Base-by-base conservation (phyloP, 2,888 invertebrate genomes). In the Agrochola macilenta region DNA sequence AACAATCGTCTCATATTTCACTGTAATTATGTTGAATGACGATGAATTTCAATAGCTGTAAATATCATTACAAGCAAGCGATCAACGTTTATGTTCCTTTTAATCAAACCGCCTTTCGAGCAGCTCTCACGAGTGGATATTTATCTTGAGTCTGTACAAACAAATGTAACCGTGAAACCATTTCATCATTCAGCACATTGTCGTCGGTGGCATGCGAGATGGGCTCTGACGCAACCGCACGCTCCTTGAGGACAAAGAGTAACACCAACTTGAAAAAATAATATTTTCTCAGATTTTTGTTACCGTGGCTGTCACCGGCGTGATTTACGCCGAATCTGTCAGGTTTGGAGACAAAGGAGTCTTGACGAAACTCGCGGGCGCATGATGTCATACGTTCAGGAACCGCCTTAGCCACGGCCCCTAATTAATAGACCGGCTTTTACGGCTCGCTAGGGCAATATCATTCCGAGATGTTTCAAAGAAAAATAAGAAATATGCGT, bases 321-420 rank as follows among this genome's bases (percentile, higher is more conserved):
- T 94, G 95, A 96, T 96, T 96, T 96, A 96, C 94, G 93, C 92
- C 93, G 92, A 92, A 91, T 93, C 94, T 95, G 94, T 94, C 94
- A 93, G 88, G 89, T 90, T 89, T 89, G 88, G 91, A 94, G 92
- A 96, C 96, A 96, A 96, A 96, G 96, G 89, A 91, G 90, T 93
- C 89, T 94, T 95, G 94, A 95, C 89, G 90, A 91, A 93, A 92
- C 92, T 91, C 91, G 91, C 92, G 91, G 90, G 91, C 90, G 89
- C 93, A 91, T 96, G 96, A 96, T 95, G 95, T 96, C 96, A 96
- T 93, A 82, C 90, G 81, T 84, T 87, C 87, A 75, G 83, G 77
- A 86, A 81, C 57, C 82, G 87, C 81, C 77, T 84, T 76, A 81
- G 88, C 89, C 90, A 84, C 86, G 88, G 88, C 87, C 91, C 83